Conservation (phyloP, 2,113 vertebrate genomes). For the Microtus ochrogaster region DNA sequence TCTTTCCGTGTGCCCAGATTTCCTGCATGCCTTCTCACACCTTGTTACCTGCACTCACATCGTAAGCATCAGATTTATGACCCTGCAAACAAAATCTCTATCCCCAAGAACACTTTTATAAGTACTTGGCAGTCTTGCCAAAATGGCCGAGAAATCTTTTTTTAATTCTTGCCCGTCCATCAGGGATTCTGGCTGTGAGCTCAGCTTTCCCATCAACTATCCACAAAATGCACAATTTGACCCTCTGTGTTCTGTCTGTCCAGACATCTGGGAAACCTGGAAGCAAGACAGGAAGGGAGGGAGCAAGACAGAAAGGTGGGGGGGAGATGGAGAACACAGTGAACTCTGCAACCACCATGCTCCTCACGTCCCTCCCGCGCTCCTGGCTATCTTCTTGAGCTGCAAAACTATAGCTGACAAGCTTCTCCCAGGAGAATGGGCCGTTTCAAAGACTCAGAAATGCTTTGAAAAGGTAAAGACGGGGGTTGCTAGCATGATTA, state of each 20-base stretch:
- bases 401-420: background rate
- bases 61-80: background rate
- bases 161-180: background rate
- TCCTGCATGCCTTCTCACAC: background rate
- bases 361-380: background rate
- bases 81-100: constrained; percentile 36
- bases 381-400: background rate
- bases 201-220: background rate
- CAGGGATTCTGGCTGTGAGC: background rate
- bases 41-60: background rate
- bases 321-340: background rate
- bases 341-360: background rate
- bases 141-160: constrained; percentile 13
- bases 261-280: background rate
- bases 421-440: background rate
- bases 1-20: fast-evolving
- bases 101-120: constrained; percentile 35
- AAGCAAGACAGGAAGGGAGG: background rate
- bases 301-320: background rate
- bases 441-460: background rate
- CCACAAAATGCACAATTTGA: background rate
- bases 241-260: background rate
- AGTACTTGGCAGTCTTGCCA: constrained; percentile 40
- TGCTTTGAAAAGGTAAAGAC: background rate
- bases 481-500: background rate